phyloP scores from a whole-genome alignment of 2,797 vertebrate species.

The Tolypeutes matacus region DNA sequence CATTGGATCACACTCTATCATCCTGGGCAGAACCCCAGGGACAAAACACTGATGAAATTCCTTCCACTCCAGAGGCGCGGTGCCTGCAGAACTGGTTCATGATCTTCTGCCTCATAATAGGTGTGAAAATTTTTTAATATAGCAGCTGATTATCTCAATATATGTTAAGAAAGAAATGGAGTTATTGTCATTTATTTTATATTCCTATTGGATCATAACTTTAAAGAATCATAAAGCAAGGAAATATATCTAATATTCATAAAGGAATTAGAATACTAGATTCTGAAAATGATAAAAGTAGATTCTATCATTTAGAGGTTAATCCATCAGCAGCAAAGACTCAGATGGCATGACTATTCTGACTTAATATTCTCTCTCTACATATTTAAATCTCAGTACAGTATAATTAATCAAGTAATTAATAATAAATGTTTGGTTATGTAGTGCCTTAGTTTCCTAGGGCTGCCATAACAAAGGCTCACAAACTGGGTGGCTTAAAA shows the following conservation, averaged over 20 bases:
- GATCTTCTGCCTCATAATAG: neutral
- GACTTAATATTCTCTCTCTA: neutral
- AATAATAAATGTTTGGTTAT: constrained; percentile 9
- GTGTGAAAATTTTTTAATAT: neutral
- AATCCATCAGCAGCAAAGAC: neutral
- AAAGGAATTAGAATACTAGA: neutral
- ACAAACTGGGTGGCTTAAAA: too few species aligned
- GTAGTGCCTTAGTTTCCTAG: too few species aligned
- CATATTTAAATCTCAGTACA: neutral
- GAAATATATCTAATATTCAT: neutral
- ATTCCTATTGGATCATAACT: neutral
- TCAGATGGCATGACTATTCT: neutral
- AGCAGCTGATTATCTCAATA: neutral
- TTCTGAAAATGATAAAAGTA: neutral
- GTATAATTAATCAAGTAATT: neutral
- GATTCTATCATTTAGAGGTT: neutral
- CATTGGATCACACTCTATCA: neutral
- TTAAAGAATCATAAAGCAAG: neutral
- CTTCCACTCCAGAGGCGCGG: neutral
- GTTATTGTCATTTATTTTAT: neutral
- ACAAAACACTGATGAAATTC: neutral
- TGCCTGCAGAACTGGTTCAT: neutral
- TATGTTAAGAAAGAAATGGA: neutral
- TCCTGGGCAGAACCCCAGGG: neutral
- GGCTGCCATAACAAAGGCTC: too few species aligned